These are phyloP conservation scores for Picus viridis DNA, from an alignment of 2,797 vertebrate species.

Conservation along the genomic window DNA sequence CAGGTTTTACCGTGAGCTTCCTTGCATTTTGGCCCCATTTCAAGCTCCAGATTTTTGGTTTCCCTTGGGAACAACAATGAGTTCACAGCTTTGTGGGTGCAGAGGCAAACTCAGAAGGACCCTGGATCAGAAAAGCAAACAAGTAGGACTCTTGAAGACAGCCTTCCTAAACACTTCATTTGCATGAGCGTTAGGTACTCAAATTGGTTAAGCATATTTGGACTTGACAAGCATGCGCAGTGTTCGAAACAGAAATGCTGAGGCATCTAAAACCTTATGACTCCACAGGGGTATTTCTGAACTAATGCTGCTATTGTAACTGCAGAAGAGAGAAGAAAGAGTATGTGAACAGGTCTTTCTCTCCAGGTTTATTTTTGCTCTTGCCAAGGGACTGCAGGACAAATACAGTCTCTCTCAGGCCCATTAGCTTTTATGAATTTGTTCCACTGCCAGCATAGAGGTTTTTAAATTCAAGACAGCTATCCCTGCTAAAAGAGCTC, in stretches of 20 bases:
- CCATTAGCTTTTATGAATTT: constrained; percentile 65
- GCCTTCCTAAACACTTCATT: neutral
- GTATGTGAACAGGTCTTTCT: constrained; percentile 14
- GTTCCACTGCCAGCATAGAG: constrained; percentile 14
- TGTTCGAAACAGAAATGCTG: constrained; percentile 51
- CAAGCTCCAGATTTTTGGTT: neutral
- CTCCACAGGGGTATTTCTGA: constrained; percentile 37
- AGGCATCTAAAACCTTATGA: constrained; percentile 32
- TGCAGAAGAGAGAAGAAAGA: constrained; percentile 1
- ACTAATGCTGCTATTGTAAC: constrained; percentile 10
- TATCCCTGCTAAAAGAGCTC: constrained; percentile 5
- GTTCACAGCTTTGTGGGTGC: neutral
- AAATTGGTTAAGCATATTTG: constrained; percentile 3
- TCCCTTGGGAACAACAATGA: neutral
- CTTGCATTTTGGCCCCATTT: neutral
- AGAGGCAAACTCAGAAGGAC: neutral
- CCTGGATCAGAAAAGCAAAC: neutral
- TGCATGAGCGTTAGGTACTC: neutral
- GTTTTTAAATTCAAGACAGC: neutral
- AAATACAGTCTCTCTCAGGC: constrained; percentile 54
- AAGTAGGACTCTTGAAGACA: neutral
- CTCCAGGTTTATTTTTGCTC: constrained; percentile 48
- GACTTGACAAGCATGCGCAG: neutral
- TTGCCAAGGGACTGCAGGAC: constrained; percentile 58
- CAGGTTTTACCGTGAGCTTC: constrained; percentile 1